Evolutionary conservation across 2,888 invertebrate genomes (phyloP), one percentile per base, ranked within the genome.

Genomic region (Steromphala cineraria): DNA sequence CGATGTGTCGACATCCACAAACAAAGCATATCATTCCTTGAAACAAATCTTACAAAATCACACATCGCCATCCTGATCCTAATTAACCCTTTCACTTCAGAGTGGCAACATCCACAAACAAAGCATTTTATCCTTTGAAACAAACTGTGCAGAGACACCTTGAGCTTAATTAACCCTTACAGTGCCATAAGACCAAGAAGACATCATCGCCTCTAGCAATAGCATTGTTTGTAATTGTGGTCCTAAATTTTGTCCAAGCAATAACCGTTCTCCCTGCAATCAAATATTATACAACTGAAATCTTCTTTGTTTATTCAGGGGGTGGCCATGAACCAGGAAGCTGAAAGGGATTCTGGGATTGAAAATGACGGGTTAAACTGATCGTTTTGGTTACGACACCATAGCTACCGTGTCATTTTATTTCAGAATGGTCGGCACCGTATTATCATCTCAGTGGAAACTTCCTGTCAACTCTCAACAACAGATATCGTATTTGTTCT

Each of bases 21-120:
- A 62, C 62, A 62, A 62, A 62, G 62, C 62, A 62, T 15, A 13
- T 24, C 28, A 24, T 62, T 28, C 62, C 17, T 62, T 62, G 62
- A 62, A 62, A 62, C 24, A 62, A 62, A 62, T 62, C 62, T 62
- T 24, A 71, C 36, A 71, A 71, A 71, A 71, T 71, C 71, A 36
- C 31, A 71, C 8, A 40, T 40, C 36, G 10, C 17, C 71, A 19
- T 36, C 31, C 5, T 40, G 36, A 40, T 19, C 19, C 5, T 36
- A 71, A 71, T 71, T 71, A 71, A 62, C 28, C 24, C 62, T 28
- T 62, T 0, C 15, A 62, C 3, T 62, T 15, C 21, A 62, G 24
- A 28, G 21, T 21, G 46, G 10, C 13, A 10, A 46, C 8, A 36
- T 36, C 71, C 31, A 19, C 17, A 40, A 36, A 19, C 36, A 36